phyloP scores from a whole-genome alignment of 2,797 vertebrate species.

The Parambassis ranga region DNA sequence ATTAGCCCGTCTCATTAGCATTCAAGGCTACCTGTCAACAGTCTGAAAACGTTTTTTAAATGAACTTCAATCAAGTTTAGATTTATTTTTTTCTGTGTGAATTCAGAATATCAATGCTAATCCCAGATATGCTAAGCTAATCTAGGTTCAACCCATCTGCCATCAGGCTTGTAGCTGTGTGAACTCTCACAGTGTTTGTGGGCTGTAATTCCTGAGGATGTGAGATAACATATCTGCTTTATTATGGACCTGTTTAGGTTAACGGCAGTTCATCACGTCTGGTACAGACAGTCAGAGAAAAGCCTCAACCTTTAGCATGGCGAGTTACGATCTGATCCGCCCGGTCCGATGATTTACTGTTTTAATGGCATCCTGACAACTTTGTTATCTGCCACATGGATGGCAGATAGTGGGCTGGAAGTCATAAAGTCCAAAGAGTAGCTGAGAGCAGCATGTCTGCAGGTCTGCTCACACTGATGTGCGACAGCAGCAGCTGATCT shows the following conservation, averaged over 20 bases:
- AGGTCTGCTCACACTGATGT: no score
- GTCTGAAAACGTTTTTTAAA: constrained; percentile 32
- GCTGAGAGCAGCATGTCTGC: constrained; percentile 7
- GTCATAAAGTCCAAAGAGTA: constrained; percentile 59
- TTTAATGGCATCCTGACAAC: constrained; percentile 49
- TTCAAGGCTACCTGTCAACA: constrained; percentile 30
- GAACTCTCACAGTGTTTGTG: constrained; percentile 46
- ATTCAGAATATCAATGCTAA: background rate
- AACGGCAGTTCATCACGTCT: constrained; percentile 52
- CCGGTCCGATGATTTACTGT: constrained; percentile 42
- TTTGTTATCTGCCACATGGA: constrained; percentile 37
- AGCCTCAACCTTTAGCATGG: constrained; percentile 59
- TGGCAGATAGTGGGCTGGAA: constrained; percentile 10
- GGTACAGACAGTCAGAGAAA: constrained; percentile 16
- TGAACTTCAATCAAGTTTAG: no score
- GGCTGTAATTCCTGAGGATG: constrained; percentile 62
- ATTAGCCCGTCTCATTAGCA: constrained; percentile 66
- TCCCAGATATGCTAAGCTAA: background rate
- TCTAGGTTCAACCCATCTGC: constrained; percentile 2
- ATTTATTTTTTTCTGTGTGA: no score
- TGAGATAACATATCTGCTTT: constrained; percentile 62
- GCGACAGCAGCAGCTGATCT: no score
- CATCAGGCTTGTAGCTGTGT: constrained; percentile 26
- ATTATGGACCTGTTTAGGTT: constrained; percentile 62
- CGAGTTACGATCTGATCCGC: constrained; percentile 27